A percentile compares a stretch with the other conserved stretches of the same genome.
Conservation (phyloP, 2,797 vertebrate genomes). For the Sylvilagus floridanus region DNA sequence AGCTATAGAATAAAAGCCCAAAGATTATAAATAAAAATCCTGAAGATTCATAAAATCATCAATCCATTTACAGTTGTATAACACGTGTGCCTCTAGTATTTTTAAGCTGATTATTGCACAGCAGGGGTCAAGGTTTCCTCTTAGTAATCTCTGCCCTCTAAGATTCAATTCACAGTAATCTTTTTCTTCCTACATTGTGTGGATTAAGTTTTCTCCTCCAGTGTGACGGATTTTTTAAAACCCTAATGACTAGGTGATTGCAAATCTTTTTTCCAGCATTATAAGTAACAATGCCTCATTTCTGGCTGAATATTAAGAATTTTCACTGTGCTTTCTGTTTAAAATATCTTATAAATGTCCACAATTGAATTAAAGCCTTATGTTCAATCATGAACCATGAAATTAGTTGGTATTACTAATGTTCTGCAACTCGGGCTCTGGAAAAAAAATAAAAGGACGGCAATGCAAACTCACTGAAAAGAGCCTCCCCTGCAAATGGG, state of each 20-base stretch:
- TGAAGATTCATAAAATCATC: constrained; percentile 60
- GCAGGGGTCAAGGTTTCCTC: constrained; percentile 65
- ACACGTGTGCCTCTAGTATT: background rate
- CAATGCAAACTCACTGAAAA: constrained; percentile 72
- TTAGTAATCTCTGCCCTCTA: constrained; percentile 75
- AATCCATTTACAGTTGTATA: background rate
- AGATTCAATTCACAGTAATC: constrained; percentile 79
- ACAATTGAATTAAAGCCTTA: constrained; percentile 87
- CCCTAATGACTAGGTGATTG: constrained; percentile 82
- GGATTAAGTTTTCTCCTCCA: constrained; percentile 84
- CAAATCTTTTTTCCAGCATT: constrained; percentile 81
- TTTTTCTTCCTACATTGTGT: constrained; percentile 75
- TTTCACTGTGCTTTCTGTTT: constrained; percentile 78
- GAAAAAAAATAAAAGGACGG: constrained; percentile 68
- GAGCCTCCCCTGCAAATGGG: constrained; percentile 29
- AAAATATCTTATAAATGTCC: constrained; percentile 78
- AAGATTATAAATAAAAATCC: constrained; percentile 69
- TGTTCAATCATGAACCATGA: constrained; percentile 85
- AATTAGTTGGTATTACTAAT: constrained; percentile 84
- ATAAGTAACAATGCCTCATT: constrained; percentile 79
- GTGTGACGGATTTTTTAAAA: constrained; percentile 81
- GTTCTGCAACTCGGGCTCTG: constrained; percentile 70
- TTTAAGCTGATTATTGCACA: constrained; percentile 74
- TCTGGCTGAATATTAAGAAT: constrained; percentile 81
- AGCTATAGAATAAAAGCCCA: constrained; percentile 58